Percentiles rank a stretch among this genome's conserved stretches.
phyloP scores from a whole-genome alignment of 2,113 vertebrate species.

The Eolophus roseicapilla region DNA sequence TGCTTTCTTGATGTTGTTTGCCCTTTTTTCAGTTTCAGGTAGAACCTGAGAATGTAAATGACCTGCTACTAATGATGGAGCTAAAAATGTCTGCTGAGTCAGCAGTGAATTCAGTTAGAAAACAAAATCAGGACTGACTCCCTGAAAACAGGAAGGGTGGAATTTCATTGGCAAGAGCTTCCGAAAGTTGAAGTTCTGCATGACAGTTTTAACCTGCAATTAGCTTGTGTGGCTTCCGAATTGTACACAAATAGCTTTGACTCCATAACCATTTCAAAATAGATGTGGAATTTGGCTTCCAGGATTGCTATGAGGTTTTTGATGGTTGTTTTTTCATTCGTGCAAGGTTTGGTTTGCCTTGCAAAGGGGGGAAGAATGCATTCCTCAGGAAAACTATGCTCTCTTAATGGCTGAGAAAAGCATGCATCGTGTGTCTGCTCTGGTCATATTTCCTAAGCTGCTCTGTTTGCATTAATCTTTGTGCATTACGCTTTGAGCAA shows the following conservation, averaged over 20 bases:
- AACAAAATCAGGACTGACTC: neutral
- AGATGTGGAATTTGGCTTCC: neutral
- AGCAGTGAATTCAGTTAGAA: neutral
- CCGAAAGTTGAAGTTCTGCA: neutral
- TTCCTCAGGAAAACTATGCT: neutral
- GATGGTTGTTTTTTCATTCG: accelerated
- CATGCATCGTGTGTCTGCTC: neutral
- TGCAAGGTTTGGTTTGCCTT: neutral
- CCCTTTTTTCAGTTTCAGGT: neutral
- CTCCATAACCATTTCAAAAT: neutral
- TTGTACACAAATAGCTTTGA: neutral
- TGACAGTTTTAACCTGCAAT: neutral
- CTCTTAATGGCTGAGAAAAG: neutral
- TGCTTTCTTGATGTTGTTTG: neutral
- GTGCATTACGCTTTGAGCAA: neutral
- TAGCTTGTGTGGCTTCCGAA: neutral
- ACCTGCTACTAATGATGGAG: neutral
- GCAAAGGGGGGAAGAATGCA: neutral
- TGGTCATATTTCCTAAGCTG: neutral
- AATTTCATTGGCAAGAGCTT: conserved; percentile 8
- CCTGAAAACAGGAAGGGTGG: conserved; percentile 34
- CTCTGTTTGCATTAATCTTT: neutral
- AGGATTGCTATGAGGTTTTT: neutral
- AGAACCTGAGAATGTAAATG: conserved; percentile 1
- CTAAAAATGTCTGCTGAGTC: neutral